Evolutionary conservation across 2,888 invertebrate genomes (phyloP), one percentile per base, ranked within the genome.

Genomic region (Ormyrus thymus): DNA sequence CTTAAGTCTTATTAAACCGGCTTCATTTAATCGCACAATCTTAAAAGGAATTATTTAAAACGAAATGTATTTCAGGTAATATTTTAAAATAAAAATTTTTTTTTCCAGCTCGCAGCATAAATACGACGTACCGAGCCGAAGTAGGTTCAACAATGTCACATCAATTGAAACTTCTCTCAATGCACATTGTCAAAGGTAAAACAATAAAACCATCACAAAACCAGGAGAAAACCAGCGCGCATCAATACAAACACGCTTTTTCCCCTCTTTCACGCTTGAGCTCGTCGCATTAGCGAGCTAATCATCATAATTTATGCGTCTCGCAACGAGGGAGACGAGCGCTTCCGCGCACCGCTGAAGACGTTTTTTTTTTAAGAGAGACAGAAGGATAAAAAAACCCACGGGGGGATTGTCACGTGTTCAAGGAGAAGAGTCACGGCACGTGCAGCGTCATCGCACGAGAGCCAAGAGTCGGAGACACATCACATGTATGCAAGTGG

Each of bases 271-370:
- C 51, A 7, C 65, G 9, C 55, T 13, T 50, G 11, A 11, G 7
- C 46, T 29, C 29, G n/a, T 7, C n/a, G 29, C 29, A 29, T 29
- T 29, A 29, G 29, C 29, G n/a, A 13, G 9, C 59, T 68, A 75
- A 75, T 61, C 68, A 68, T 68, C 59, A 29, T 61, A 75, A 68
- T 75, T 75, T 68, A 75, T 75, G 10, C 50, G n/a, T 11, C 11
- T 43, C 61, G 2, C 29, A 29, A 2, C 29, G 29, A 29, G 29
- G 61, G 15, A 68, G 53, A 58, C 55, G 11, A 10, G 46, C 53
- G 56, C 58, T 74, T 68, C 29, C 68, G 50, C 48, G 55, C 50
- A 51, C 55, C 55, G 55, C 13, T 62, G 72, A 64, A 73, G 4
- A 2, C 29, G 29, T 29, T 29, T 29, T 65, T 11, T 62, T 55